Conservation (phyloP, 2,888 invertebrate genomes). For the Scrobipalpa costella region DNA sequence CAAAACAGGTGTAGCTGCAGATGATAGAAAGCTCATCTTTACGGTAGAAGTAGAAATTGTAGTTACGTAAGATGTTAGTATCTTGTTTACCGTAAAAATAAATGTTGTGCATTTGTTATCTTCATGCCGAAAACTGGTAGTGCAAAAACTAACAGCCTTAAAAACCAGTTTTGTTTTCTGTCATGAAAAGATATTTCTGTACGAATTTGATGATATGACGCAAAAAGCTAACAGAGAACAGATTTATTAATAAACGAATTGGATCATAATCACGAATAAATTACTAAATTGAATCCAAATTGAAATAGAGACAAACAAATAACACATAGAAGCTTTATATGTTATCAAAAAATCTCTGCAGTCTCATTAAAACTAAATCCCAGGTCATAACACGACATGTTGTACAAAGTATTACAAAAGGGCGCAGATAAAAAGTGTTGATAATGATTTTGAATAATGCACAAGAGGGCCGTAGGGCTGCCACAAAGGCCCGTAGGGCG, state of each 20-base stretch:
- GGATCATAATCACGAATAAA: no score
- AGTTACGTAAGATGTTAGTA: not conserved
- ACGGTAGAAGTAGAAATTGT: constrained; percentile 8
- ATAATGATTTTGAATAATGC: constrained; percentile 61
- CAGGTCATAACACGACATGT: constrained; percentile 26
- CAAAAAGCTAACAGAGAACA: no score
- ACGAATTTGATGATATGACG: no score
- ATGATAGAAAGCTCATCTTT: constrained; percentile 17
- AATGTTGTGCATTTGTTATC: not conserved
- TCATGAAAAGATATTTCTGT: no score
- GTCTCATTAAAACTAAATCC: constrained; percentile 33
- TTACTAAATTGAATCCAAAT: not conserved
- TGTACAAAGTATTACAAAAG: constrained; percentile 16
- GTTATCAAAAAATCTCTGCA: not conserved
- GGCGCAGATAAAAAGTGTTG: constrained; percentile 47
- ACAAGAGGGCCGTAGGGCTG: constrained; percentile 47
- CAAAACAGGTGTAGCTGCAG: constrained; percentile 4
- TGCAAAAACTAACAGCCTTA: no score
- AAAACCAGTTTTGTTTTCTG: no score
- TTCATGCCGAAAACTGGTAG: no score
- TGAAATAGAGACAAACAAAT: not conserved
- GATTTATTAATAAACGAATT: no score
- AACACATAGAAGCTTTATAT: not conserved
- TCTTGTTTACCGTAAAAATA: not conserved
- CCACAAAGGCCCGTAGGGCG: constrained; percentile 41